Percentiles rank a stretch among this genome's conserved stretches.
These are phyloP conservation scores for Dryoscopus gambensis DNA, from an alignment of 2,113 vertebrate genomes.

Conservation along the genomic window DNA sequence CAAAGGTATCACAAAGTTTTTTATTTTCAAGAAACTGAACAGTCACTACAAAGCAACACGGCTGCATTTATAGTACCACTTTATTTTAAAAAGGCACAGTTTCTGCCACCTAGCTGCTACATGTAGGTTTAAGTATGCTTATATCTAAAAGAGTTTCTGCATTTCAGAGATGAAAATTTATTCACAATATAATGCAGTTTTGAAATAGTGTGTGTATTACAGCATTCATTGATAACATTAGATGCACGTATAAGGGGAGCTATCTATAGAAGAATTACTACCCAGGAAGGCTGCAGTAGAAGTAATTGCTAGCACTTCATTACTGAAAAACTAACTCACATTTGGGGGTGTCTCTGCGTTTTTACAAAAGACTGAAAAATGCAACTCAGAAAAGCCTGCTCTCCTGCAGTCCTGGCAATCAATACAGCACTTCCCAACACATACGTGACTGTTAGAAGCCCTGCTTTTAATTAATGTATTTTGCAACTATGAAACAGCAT, in stretches of 20 bases:
- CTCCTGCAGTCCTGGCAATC: neutral
- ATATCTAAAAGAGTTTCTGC: neutral
- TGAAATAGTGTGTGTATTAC: neutral
- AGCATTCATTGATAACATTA: neutral
- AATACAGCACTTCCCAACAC: neutral
- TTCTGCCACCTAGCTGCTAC: constrained; percentile 57
- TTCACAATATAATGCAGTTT: neutral
- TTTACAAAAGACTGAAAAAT: neutral
- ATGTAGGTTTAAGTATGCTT: neutral
- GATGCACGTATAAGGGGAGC: neutral
- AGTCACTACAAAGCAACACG: neutral
- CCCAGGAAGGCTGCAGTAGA: neutral
- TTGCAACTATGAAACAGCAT: neutral
- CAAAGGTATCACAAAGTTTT: neutral
- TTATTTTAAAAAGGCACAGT: neutral
- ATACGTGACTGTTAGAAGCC: neutral
- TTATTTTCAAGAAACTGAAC: neutral
- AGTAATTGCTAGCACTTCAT: neutral
- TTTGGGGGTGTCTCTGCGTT: neutral
- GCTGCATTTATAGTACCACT: neutral
- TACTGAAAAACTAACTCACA: neutral
- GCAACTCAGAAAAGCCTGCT: neutral
- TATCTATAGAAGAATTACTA: neutral
- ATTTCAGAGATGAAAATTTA: neutral
- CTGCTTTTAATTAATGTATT: neutral